A percentile compares a stretch with the other conserved stretches of the same genome.
phyloP scores from a whole-genome alignment of 2,888 invertebrate species.

The Nasonovia ribisnigri region DNA sequence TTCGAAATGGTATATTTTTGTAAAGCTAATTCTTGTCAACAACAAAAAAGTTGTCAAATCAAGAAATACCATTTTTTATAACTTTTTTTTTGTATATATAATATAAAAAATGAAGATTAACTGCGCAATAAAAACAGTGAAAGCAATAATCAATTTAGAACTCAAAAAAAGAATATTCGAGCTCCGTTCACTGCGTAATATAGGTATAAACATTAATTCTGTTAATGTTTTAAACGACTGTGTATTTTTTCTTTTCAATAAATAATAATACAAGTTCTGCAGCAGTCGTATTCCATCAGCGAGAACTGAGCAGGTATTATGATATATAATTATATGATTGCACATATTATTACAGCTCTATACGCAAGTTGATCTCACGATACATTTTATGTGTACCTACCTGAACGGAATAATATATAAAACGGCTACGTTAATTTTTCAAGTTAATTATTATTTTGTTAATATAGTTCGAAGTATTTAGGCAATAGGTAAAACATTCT shows the following conservation, averaged over 20 bases:
- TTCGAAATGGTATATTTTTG: not conserved
- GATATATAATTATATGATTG: not conserved
- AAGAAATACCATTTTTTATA: not conserved
- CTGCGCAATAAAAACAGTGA: slow-evolving; percentile 17
- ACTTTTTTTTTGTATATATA: not conserved
- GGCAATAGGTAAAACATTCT: not conserved
- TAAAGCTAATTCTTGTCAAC: not conserved
- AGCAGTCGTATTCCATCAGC: not conserved
- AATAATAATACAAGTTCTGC: not conserved
- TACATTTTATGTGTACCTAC: not conserved
- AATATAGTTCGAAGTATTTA: not conserved
- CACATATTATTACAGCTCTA: not conserved
- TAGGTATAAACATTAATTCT: slow-evolving; percentile 1
- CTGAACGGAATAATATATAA: not conserved
- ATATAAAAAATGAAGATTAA: not conserved
- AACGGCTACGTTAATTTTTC: not conserved
- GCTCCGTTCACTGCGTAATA: not conserved
- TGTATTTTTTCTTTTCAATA: not conserved
- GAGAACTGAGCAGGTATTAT: not conserved
- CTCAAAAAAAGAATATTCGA: slow-evolving; percentile 38
- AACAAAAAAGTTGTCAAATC: not conserved
- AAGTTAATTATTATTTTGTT: not conserved
- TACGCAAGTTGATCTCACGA: not conserved
- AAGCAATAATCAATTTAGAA: slow-evolving; percentile 36
- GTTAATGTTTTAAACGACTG: slow-evolving; percentile 1